Evolutionary conservation across 1,140 invertebrate genomes (phyloP), one percentile per base, ranked within the genome.

Genomic region (Uloborus diversus): DNA sequence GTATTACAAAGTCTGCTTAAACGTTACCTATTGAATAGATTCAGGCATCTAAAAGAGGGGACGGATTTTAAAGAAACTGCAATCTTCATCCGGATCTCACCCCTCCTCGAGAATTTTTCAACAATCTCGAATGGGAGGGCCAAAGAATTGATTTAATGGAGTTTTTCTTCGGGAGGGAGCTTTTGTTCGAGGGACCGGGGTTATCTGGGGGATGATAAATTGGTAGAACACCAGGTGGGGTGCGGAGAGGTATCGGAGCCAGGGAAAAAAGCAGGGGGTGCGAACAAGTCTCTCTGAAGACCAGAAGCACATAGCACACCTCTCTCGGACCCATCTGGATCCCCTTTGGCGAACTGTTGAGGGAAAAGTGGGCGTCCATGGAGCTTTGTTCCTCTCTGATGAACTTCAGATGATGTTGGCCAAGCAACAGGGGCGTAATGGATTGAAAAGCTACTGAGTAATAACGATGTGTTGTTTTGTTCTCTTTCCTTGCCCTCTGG

Each of bases 81-180:
- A 42, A 71, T 59, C 69, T 37, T 61, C 53, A 57, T 33, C 59
- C 69, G n/a, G 47, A 71, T 71, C 64, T 51, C 69, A 71, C 33
- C 53, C 53, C 69, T 42, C 69, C 25, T 42, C 3, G 17, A 20
- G 53, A 59, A 71, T 42, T 61, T 71, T 71, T 71, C 69, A 57
- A 32, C 69, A 59, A 35, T 42, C 32, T 42, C 13, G 5, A 56
- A 71, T 17, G 69, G 69, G 69, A 11, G 69, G 53, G 25, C 35
- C 13, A n/a, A 71, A 71, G 69, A 71, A 71, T 71, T 71, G 69
- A 71, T 71, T 71, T 71, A 71, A 71, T 71, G 69, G 69, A 71
- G 53, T 61, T 71, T 71, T 64, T 71, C 53, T 71, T 71, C 23
- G 14, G 35, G 69, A 33, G 51, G 57, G 30, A 30, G 33, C 37